These are phyloP conservation scores for Archips xylosteana DNA, from an alignment of 2,888 invertebrate species.

Conservation along the genomic window DNA sequence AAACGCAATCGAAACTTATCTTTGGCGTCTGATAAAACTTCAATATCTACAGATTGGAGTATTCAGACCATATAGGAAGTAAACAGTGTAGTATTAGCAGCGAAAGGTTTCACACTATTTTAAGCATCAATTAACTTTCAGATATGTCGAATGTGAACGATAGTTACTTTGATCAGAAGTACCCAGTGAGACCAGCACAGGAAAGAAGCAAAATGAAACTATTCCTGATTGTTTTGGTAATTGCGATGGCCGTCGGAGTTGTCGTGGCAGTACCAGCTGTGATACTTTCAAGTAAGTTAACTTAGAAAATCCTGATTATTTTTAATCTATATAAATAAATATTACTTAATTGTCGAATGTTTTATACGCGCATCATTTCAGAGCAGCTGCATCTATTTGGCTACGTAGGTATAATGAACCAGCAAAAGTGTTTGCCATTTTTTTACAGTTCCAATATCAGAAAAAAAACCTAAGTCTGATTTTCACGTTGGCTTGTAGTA, in stretches of 20 bases:
- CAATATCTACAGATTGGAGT: not conserved
- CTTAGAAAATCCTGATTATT: too few species aligned
- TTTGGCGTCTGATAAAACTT: not conserved
- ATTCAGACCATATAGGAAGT: not conserved
- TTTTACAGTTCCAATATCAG: too few species aligned
- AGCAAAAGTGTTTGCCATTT: too few species aligned
- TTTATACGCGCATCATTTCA: too few species aligned
- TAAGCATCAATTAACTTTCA: constrained; percentile 20
- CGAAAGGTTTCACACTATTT: constrained; percentile 5
- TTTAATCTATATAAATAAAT: too few species aligned
- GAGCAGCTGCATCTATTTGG: too few species aligned
- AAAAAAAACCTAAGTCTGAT: too few species aligned
- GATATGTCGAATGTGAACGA: constrained; percentile 27
- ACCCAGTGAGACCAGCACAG: constrained; percentile 25
- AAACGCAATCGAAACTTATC: constrained; percentile 7
- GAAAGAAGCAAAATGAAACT: constrained; percentile 15
- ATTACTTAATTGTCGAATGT: too few species aligned
- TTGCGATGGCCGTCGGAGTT: not conserved
- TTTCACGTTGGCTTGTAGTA: too few species aligned
- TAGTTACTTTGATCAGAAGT: constrained; percentile 18
- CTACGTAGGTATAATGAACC: too few species aligned
- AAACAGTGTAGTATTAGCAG: constrained; percentile 14
- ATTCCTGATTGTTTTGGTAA: not conserved
- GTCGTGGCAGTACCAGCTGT: constrained; percentile 31
- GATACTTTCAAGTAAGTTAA: constrained; percentile 30